A percentile compares a stretch with the other conserved stretches of the same genome.
phyloP scores from a whole-genome alignment of 2,797 vertebrate genomes.

The Spinibarbus caldwelli region DNA sequence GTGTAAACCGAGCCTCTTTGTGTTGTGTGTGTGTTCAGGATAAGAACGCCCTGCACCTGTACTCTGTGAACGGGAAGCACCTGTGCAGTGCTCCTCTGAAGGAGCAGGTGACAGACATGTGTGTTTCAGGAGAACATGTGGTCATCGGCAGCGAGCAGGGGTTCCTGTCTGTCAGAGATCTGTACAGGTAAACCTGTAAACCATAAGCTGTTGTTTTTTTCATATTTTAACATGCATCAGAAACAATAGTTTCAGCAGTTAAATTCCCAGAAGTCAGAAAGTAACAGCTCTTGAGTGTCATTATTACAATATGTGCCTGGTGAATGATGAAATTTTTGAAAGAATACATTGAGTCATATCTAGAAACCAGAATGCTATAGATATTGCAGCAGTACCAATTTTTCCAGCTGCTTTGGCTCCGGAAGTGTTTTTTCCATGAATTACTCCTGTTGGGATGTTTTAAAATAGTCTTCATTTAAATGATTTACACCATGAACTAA shows the following conservation, averaged over 20 bases:
- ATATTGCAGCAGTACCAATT: neutral
- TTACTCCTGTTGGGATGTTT: neutral
- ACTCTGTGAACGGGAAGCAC: constrained; percentile 93
- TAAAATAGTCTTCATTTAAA: neutral
- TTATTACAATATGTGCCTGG: neutral
- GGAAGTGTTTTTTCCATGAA: neutral
- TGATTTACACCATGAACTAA: neutral
- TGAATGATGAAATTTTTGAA: neutral
- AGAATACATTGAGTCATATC: neutral
- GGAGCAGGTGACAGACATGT: constrained; percentile 94
- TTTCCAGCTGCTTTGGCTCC: neutral
- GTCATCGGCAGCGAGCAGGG: constrained; percentile 92
- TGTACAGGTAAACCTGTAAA: constrained; percentile 87
- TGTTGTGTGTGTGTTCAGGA: constrained; percentile 76
- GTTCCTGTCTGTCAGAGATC: constrained; percentile 90
- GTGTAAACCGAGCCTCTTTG: neutral
- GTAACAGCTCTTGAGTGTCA: neutral
- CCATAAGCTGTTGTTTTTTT: neutral
- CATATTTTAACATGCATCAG: neutral
- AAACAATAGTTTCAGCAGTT: neutral
- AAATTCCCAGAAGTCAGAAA: neutral
- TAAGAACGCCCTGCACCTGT: constrained; percentile 93
- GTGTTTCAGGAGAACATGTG: constrained; percentile 87
- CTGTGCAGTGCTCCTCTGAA: constrained; percentile 87
- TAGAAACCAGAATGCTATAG: neutral